Evolutionary conservation across 2,797 vertebrate species (phyloP).

Genomic region (Muscicapa striata): DNA sequence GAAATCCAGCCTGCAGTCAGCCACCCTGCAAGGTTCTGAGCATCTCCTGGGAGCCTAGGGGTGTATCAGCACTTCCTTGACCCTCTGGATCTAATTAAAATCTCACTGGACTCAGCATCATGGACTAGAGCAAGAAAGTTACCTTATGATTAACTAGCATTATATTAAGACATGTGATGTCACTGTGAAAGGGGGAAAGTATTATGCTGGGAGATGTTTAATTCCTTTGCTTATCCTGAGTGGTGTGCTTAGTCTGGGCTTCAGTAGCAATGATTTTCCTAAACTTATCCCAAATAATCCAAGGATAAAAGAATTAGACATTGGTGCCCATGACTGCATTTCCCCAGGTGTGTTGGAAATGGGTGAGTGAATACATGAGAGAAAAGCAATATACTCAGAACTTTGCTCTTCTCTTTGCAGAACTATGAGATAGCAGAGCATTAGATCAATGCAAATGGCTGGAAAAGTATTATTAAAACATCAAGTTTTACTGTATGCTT

Average conservation of each 20-base stretch:
- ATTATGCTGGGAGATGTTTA: neutral
- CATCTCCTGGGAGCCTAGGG: neutral
- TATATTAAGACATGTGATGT: neutral
- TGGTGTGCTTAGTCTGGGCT: neutral
- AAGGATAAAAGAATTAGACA: neutral
- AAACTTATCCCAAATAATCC: neutral
- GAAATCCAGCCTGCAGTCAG: neutral
- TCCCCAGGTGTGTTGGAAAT: neutral
- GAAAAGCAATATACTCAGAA: neutral
- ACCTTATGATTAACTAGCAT: neutral
- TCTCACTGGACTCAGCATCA: neutral
- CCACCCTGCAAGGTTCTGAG: neutral
- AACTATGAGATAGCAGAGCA: neutral
- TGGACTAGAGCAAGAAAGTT: neutral
- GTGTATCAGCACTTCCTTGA: neutral
- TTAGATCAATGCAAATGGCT: slow-evolving; percentile 9
- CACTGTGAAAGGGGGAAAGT: neutral
- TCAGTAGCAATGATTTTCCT: neutral
- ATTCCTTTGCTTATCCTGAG: neutral
- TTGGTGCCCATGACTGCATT: neutral
- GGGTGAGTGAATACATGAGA: neutral
- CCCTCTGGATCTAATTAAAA: neutral
- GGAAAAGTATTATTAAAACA: slow-evolving; percentile 16
- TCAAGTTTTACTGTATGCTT: neutral
- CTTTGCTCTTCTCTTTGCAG: slow-evolving; percentile 3